A percentile compares a stretch with the other conserved stretches of the same genome.
Conservation (phyloP, 2,888 invertebrate genomes). For the Willowsia nigromaculata region DNA sequence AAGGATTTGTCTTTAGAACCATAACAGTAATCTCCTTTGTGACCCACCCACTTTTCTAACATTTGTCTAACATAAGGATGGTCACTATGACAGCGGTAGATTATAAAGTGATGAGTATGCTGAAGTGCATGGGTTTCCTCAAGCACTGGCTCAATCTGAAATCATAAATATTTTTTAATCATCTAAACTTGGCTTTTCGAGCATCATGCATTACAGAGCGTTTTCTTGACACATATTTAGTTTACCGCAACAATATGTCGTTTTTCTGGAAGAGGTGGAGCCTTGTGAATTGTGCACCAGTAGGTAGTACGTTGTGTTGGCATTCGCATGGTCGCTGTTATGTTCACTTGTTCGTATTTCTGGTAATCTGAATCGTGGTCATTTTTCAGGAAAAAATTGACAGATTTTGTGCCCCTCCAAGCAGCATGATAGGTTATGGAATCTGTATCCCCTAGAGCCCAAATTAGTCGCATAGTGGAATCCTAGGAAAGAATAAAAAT, state of each 20-base stretch:
- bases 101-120: conserved; percentile 57
- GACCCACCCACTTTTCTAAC: conserved; percentile 9
- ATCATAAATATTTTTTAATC: background rate
- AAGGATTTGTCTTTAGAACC: background rate
- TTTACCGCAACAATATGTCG: conserved; percentile 89
- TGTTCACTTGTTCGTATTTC: background rate
- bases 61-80: conserved; percentile 1
- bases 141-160: conserved; percentile 56
- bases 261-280: conserved; percentile 84
- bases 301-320: conserved; percentile 81
- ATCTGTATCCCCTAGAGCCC: background rate
- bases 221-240: background rate
- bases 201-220: background rate
- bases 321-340: background rate
- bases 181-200: background rate
- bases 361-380: background rate
- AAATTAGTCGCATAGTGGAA: background rate
- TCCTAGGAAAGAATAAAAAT: background rate
- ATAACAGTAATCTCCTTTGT: conserved; percentile 28
- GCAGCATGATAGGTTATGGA: background rate
- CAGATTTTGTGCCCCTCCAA: background rate
- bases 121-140: background rate
- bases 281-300: conserved; percentile 93
- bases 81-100: conserved; percentile 54
- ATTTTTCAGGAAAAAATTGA: background rate